Conservation (phyloP, 2,888 invertebrate species). For the Timema podura region DNA sequence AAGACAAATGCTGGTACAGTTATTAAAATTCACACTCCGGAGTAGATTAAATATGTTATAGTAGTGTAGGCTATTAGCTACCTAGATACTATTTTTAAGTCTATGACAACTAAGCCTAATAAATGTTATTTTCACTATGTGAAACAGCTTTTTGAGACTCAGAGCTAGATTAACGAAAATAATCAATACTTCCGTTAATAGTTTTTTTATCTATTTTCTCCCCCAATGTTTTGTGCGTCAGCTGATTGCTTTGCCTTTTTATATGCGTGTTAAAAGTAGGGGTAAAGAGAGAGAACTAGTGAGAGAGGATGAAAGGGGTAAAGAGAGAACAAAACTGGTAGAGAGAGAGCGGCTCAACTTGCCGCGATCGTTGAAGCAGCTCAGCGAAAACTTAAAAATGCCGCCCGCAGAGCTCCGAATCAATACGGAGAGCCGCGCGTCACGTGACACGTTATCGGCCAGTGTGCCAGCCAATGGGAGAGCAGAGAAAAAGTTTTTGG, state of each 20-base stretch:
- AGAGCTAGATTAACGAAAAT: too few species aligned
- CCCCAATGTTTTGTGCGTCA: too few species aligned
- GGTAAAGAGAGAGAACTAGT: not conserved
- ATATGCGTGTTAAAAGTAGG: not conserved
- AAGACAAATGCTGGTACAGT: too few species aligned
- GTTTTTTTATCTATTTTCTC: too few species aligned
- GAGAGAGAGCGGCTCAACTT: constrained; percentile 8
- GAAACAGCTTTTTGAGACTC: too few species aligned
- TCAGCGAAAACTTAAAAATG: constrained; percentile 62
- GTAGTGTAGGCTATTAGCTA: too few species aligned
- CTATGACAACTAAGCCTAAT: too few species aligned
- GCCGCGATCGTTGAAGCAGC: constrained; percentile 14
- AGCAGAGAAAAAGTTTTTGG: constrained; percentile 30
- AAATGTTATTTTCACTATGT: too few species aligned
- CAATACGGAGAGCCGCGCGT: constrained; percentile 59
- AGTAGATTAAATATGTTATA: too few species aligned
- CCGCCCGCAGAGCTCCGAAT: constrained; percentile 74
- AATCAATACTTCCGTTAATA: too few species aligned
- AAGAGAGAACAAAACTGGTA: not conserved
- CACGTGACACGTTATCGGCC: constrained; percentile 56
- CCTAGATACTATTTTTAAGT: too few species aligned
- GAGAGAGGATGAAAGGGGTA: constrained; percentile 6
- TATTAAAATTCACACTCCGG: too few species aligned
- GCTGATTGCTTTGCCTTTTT: constrained; percentile 17
- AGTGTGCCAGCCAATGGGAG: constrained; percentile 44